A percentile compares a stretch with the other conserved stretches of the same genome.
These are phyloP conservation scores for Metacarcinus magister DNA, from an alignment of 2,888 invertebrate species.

Conservation along the genomic window DNA sequence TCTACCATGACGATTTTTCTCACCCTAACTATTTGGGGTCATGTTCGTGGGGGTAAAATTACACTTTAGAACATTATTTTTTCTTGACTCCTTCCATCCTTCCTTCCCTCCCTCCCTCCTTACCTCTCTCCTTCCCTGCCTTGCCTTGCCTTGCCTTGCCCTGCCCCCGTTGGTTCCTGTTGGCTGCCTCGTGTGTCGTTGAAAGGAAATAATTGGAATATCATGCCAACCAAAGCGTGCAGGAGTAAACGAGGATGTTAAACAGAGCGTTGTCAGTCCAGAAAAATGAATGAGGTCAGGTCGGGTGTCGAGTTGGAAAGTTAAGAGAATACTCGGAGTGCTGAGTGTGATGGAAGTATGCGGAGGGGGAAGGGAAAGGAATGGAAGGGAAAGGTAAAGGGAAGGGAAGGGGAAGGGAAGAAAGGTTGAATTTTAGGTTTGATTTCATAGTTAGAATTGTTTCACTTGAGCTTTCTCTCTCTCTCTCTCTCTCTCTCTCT, in stretches of 20 bases:
- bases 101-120: not conserved
- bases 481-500: not conserved
- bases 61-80: not conserved
- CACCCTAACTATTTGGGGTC: not conserved
- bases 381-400: too few relatives aligned
- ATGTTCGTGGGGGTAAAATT: not conserved
- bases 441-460: not conserved
- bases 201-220: conserved; percentile 41
- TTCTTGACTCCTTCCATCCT: not conserved
- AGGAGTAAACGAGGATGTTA: conserved; percentile 26
- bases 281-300: conserved; percentile 34
- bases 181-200: not conserved
- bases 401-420: not conserved
- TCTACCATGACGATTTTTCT: conserved; percentile 43
- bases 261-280: not conserved
- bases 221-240: not conserved
- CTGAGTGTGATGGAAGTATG: not conserved
- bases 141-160: not conserved
- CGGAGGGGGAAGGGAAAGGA: conserved; percentile 19
- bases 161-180: not conserved
- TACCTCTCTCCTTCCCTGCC: not conserved
- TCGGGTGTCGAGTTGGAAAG: not conserved
- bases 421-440: not conserved
- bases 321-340: not conserved
- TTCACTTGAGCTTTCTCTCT: not conserved